Evolutionary conservation across 1,140 invertebrate genomes (phyloP), one percentile per base, ranked within the genome.

Genomic region (Thaumetopoea pityocampa): DNA sequence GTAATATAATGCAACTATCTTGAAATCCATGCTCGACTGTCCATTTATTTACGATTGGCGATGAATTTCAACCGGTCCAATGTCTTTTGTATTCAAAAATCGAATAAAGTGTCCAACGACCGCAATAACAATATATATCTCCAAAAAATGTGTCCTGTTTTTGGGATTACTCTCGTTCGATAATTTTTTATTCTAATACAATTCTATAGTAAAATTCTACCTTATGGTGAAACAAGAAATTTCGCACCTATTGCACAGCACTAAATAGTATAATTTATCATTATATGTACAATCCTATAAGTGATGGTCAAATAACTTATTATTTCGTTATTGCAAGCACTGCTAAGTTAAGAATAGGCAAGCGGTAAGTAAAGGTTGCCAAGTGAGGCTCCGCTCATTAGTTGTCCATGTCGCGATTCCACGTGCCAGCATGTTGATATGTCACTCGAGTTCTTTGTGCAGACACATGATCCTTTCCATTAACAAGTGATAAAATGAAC

Each of bases 291-390:
- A 24, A 37, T 7, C 8, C 3, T 35, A 22, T 26, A 36, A 35
- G 10, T 11, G 24, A 42, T 42, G 30, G 22, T 27, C 1, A 27
- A 41, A 42, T 35, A 42, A 23, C 18, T 28, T 36, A 42, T 30
- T 59, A 45, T 81, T 78, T 79, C 54, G 47, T 77, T 56, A 68
- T 79, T 76, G 45, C 77, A 81, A 76, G 69, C 64, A 55, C 55
- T 72, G 61, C 72, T 70, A 67, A 59, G 48, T 64, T 66, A 67
- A 76, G 74, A 56, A 57, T 77, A 71, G 70, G 71, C 60, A 73
- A 71, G 62, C 69, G 74, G 72, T 77, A 63, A 78, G 78, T 79
- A 16, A 19, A 43, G 42, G 37, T 27, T 20, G 38, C 19, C 10
- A 44, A 24, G 27, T 42, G 30, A 27, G 28, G 49, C 40, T 36